These are phyloP conservation scores for Blastobasis adustella DNA, from an alignment of 2,888 invertebrate genomes.

Conservation along the genomic window DNA sequence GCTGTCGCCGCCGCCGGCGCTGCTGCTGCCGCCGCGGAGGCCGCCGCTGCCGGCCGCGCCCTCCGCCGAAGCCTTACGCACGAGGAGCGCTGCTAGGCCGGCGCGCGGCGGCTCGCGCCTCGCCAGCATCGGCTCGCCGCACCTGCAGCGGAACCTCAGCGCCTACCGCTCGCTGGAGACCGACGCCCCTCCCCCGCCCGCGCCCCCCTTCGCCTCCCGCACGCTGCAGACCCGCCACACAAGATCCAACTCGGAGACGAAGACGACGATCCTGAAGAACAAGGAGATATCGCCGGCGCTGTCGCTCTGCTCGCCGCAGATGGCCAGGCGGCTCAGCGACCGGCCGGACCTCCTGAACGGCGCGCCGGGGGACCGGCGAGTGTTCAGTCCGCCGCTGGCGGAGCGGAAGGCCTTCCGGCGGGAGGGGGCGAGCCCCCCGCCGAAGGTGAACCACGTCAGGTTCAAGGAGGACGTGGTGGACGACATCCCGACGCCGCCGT, in stretches of 20 bases:
- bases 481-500: slow-evolving; percentile 63
- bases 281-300: slow-evolving; percentile 58
- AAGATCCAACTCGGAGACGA: slow-evolving; percentile 64
- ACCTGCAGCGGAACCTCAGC: slow-evolving; percentile 75
- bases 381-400: slow-evolving; percentile 51
- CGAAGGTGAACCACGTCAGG: slow-evolving; percentile 61
- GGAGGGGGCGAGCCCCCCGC: slow-evolving; percentile 47
- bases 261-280: slow-evolving; percentile 63
- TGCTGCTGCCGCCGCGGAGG: slow-evolving; percentile 79
- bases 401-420: slow-evolving; percentile 49
- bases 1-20: slow-evolving; percentile 65
- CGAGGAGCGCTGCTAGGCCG: slow-evolving; percentile 71
- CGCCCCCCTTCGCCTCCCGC: slow-evolving; percentile 56
- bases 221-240: slow-evolving; percentile 61
- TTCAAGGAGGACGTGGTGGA: slow-evolving; percentile 63
- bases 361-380: slow-evolving; percentile 50
- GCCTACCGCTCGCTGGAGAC: slow-evolving; percentile 74
- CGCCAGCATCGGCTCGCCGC: slow-evolving; percentile 78
- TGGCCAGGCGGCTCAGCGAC: slow-evolving; percentile 66
- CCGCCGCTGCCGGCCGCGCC: slow-evolving; percentile 83
- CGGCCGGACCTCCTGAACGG: slow-evolving; percentile 61
- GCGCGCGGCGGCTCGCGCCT: slow-evolving; percentile 77
- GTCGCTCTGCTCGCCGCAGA: slow-evolving; percentile 72
- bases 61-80: slow-evolving; percentile 75
- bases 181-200: slow-evolving; percentile 46